Evolutionary conservation across 2,113 vertebrate genomes (phyloP).

Genomic region (Clupea harengus): DNA sequence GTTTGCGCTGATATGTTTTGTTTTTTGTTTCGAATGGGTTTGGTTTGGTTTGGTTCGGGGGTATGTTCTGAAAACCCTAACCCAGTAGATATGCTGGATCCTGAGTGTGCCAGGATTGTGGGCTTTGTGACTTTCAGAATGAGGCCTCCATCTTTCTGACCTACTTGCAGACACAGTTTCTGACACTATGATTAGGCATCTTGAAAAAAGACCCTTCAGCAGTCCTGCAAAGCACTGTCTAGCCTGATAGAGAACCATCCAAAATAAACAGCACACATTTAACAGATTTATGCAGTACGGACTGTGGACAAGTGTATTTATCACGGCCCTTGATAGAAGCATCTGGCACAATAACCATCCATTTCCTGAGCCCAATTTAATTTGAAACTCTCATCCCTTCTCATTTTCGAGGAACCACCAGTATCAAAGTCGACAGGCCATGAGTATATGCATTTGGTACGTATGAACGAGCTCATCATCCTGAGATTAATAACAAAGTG

Average conservation of each 20-base stretch:
- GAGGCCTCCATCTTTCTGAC: slow-evolving; percentile 33
- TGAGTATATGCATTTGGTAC: slow-evolving; percentile 83
- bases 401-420: slow-evolving; percentile 78
- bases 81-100: too few relatives aligned
- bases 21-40: not conserved
- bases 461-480: slow-evolving; percentile 59
- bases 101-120: too few relatives aligned
- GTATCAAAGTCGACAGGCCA: slow-evolving; percentile 81
- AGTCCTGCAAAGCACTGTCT: not conserved
- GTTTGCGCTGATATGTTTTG: not conserved
- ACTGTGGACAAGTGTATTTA: slow-evolving; percentile 39
- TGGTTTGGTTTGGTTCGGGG: not conserved
- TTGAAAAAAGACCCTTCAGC: not conserved
- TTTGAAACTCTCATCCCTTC: slow-evolving; percentile 74
- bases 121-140: not conserved
- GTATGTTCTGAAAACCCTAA: too few relatives aligned
- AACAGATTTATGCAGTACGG: not conserved
- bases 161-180: slow-evolving; percentile 84
- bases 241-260: not conserved
- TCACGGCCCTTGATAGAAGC: slow-evolving; percentile 31
- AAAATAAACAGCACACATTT: not conserved
- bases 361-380: slow-evolving; percentile 54
- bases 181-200: too few relatives aligned
- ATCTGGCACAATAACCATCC: not conserved
- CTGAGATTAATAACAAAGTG: not conserved